Evolutionary conservation across 2,888 invertebrate species (phyloP), one percentile per base, ranked within the genome.

Genomic region (Ganaspis brasiliensis): DNA sequence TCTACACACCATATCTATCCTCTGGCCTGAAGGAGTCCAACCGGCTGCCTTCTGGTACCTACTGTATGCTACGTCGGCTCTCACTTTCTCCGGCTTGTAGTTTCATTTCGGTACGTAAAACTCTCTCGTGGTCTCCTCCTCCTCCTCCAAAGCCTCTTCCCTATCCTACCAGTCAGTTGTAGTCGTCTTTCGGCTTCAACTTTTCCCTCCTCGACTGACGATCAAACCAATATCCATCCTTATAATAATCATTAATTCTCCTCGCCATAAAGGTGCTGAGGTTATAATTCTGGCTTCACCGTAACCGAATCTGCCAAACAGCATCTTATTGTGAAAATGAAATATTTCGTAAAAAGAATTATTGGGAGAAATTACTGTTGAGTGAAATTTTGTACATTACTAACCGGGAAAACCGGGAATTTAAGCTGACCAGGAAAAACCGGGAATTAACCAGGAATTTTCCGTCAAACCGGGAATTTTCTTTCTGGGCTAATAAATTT

Each of bases 11-110:
- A 82, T 85, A 82, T 86, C 86, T 86, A 84, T 86, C 85, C 83
- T 85, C 87, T 81, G 83, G 82, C 77, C 85, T 86, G 82, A 79
- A 84, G 83, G 83, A 84, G 83, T 87, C 83, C 85, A 84, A 82
- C 84, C 85, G 83, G 78, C 77, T 77, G 81, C 75, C 75, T 82
- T 80, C 83, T 81, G 82, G 86, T 84, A 83, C 86, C 84, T 85
- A 83, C 86, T 85, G 84, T 87, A 79, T 79, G 85, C 85, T 86
- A 87, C 83, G 85, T 82, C 86, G 86, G 89, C 89, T 89, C 89
- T 90, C 89, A 90, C 90, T 90, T 90, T 90, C 89, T 89, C 89
- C 89, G 82, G 86, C 86, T 86, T 87, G 87, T 89, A 89, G 89
- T 90, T 90, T 91, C 90, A 88, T 90, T 90, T 89, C 87, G 87